Evolutionary conservation across 2,113 vertebrate species (phyloP).

Genomic region (Sterrhoptilus dennistouni): DNA sequence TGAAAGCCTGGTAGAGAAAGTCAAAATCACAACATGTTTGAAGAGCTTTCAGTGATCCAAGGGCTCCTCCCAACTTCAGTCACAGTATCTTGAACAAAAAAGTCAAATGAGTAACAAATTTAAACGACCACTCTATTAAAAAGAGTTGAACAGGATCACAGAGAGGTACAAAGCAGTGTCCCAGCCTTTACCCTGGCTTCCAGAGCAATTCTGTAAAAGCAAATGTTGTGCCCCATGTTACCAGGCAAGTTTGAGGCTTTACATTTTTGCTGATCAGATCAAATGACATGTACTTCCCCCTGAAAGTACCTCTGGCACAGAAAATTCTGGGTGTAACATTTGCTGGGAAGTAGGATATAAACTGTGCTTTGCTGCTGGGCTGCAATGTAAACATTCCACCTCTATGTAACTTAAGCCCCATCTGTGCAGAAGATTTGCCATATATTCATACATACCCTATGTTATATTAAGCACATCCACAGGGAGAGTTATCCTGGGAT

Average conservation of each 20-base stretch:
- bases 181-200: not conserved
- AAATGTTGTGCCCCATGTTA: not conserved
- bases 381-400: slow-evolving; percentile 1
- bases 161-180: not conserved
- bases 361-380: not conserved
- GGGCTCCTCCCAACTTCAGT: not conserved
- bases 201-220: not conserved
- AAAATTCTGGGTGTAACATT: not conserved
- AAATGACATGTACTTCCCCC: not conserved
- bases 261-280: not conserved
- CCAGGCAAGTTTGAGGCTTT: not conserved
- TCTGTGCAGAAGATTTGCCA: not conserved
- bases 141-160: not conserved
- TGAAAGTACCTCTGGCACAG: not conserved
- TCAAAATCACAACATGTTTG: not conserved
- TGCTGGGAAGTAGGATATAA: slow-evolving; percentile 8
- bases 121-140: not conserved
- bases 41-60: not conserved
- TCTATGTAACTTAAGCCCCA: not conserved
- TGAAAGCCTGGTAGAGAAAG: not conserved
- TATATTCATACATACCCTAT: not conserved
- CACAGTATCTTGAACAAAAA: not conserved
- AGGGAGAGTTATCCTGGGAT: slow-evolving; percentile 16
- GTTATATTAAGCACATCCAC: not conserved
- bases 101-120: not conserved